These are phyloP conservation scores for Toxotes jaculatrix DNA, from an alignment of 2,113 vertebrate genomes.

Conservation along the genomic window DNA sequence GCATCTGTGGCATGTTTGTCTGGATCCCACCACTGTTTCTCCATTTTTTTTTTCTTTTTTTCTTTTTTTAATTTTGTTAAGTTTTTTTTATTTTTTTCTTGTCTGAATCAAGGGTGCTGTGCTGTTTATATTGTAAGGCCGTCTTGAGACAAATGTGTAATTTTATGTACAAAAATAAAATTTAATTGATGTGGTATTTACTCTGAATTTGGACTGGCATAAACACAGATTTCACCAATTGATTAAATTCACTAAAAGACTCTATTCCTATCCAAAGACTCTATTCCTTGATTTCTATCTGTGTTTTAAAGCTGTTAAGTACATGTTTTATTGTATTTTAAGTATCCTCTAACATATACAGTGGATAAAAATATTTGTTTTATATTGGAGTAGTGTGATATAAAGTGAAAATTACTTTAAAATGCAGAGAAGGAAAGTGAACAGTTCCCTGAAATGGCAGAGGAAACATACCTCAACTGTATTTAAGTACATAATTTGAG, in stretches of 20 bases:
- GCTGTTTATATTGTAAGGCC: neutral
- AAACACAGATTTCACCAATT: neutral
- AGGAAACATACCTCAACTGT: constrained; percentile 13
- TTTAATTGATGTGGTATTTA: neutral
- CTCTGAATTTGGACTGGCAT: neutral
- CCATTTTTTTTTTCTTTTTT: too few relatives aligned
- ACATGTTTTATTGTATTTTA: neutral
- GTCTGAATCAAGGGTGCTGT: too few relatives aligned
- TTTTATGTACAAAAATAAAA: neutral
- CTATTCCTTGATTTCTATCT: neutral
- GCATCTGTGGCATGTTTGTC: too few relatives aligned
- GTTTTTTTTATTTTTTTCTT: neutral
- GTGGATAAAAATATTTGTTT: neutral
- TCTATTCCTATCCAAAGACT: neutral
- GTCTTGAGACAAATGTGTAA: neutral
- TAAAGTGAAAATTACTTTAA: neutral
- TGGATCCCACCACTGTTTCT: neutral
- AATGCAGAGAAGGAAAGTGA: neutral
- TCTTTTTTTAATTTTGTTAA: too few relatives aligned
- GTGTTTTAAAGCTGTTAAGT: neutral
- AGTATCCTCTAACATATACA: neutral
- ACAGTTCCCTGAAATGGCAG: neutral
- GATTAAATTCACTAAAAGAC: neutral
- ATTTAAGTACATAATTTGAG: constrained; percentile 28
- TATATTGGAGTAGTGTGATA: neutral